These are phyloP conservation scores for Nycticebus coucang DNA, from an alignment of 2,113 vertebrate species.

Conservation along the genomic window DNA sequence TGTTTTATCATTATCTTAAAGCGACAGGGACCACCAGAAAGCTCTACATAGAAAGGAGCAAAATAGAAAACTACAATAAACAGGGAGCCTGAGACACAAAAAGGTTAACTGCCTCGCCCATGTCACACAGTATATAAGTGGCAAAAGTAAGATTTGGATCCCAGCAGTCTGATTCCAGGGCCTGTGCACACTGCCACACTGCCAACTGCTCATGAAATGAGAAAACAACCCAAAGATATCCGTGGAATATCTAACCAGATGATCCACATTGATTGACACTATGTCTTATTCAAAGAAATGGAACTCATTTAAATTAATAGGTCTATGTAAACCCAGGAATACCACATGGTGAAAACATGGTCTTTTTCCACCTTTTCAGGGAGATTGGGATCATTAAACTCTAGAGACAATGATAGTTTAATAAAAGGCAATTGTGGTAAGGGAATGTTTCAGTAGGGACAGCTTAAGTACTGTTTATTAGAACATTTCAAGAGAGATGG, in stretches of 20 bases:
- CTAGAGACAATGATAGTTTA: slow-evolving; percentile 37
- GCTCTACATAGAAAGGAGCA: neutral
- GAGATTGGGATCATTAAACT: slow-evolving; percentile 57
- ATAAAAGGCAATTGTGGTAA: slow-evolving; percentile 58
- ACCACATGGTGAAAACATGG: neutral
- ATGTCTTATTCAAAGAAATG: slow-evolving; percentile 8
- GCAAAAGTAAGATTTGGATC: neutral
- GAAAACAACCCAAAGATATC: neutral
- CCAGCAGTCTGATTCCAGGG: neutral
- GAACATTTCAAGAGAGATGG: neutral
- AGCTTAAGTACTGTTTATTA: slow-evolving; percentile 15
- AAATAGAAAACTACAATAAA: neutral
- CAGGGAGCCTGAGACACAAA: neutral
- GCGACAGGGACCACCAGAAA: neutral
- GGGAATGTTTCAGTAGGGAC: slow-evolving; percentile 44
- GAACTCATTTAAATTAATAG: slow-evolving; percentile 7
- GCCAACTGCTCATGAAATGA: neutral
- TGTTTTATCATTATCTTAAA: neutral
- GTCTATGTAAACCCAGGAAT: neutral
- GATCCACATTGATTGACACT: neutral
- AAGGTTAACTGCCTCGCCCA: neutral
- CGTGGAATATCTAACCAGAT: neutral
- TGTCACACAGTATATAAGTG: neutral
- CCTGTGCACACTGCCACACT: neutral
- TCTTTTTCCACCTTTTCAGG: slow-evolving; percentile 19